Evolutionary conservation across 1,140 invertebrate genomes (phyloP), one percentile per base, ranked within the genome.

Genomic region (Scaptomyza hsui): DNA sequence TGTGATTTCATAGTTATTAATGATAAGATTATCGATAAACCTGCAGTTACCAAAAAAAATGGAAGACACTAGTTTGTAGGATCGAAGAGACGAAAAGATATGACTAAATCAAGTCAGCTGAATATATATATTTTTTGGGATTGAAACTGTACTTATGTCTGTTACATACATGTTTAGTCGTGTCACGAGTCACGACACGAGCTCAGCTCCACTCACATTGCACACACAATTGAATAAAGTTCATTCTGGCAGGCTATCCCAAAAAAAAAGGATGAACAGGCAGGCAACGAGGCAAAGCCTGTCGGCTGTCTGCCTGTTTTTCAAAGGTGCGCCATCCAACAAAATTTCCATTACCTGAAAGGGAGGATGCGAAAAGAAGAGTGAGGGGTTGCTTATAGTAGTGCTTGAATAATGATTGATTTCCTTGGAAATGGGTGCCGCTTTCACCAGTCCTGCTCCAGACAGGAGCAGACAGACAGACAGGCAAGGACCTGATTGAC

Each of bases 401-500:
- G 45, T 60, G 55, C 39, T 68, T 65, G 68, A 73, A 56, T 62
- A 68, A 80, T 80, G 81, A 80, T 85, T 80, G 72, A 86, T 76
- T 59, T 72, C 32, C 47, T 39, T 64, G n/a, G 35, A 69, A 76
- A 62, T 75, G 75, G 59, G 72, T 61, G 75, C 26, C 56, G 67
- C 75, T 56, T 55, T 60, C 73, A 51, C 37, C 74, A 37, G 37
- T 52, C 49, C 15, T 4, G 7, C 1, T n/a, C 26, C 26, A 49
- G 45, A 29, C 19, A 24, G 15, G 16, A 37, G 5, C 18, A 45
- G 16, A 37, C 48, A 65, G 68, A 39, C 48, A 37, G 21, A 26
- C 21, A 18, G 16, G n/a, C n/a, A 21, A 6, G n/a, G 6, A 3
- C n/a, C 2, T 24, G 7, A 9, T 52, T 52, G 29, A 37, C 32